A percentile compares a stretch with the other conserved stretches of the same genome.
phyloP scores from a whole-genome alignment of 2,888 invertebrate species.

The Brenthis ino region DNA sequence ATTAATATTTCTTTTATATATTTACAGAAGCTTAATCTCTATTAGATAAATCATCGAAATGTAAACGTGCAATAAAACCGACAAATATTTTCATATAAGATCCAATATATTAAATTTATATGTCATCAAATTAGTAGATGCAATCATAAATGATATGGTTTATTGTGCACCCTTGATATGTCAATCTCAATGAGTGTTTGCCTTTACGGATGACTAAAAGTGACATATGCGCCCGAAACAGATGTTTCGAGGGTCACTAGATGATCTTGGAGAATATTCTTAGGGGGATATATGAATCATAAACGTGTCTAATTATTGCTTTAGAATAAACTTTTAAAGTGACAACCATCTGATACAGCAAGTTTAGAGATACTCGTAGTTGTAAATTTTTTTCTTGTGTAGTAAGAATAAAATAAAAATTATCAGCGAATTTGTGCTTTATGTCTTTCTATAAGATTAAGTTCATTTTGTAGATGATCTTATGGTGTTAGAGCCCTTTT shows the following conservation, averaged over 20 bases:
- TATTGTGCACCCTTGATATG: conserved; percentile 30
- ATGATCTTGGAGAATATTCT: conserved; percentile 19
- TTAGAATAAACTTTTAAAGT: not conserved
- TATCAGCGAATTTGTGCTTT: too few species aligned
- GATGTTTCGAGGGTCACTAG: conserved; percentile 20
- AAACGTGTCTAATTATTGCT: not conserved
- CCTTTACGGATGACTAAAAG: conserved; percentile 34
- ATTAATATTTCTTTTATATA: too few species aligned
- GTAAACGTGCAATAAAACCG: too few species aligned
- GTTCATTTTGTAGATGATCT: too few species aligned
- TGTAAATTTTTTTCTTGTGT: not conserved
- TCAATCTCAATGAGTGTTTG: conserved; percentile 28
- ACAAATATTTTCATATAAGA: too few species aligned
- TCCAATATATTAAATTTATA: not conserved
- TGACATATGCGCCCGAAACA: conserved; percentile 32
- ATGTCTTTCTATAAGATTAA: too few species aligned
- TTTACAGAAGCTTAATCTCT: too few species aligned
- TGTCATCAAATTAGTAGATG: conserved; percentile 8
- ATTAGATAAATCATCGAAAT: too few species aligned
- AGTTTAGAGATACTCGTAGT: not conserved
- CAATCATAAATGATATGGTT: conserved; percentile 16
- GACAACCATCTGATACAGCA: not conserved
- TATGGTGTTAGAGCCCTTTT: too few species aligned
- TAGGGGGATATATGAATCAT: conserved; percentile 11
- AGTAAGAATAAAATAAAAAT: not conserved